Base-by-base conservation (phyloP, 2,797 vertebrate genomes). In the Clarias fuscus region DNA sequence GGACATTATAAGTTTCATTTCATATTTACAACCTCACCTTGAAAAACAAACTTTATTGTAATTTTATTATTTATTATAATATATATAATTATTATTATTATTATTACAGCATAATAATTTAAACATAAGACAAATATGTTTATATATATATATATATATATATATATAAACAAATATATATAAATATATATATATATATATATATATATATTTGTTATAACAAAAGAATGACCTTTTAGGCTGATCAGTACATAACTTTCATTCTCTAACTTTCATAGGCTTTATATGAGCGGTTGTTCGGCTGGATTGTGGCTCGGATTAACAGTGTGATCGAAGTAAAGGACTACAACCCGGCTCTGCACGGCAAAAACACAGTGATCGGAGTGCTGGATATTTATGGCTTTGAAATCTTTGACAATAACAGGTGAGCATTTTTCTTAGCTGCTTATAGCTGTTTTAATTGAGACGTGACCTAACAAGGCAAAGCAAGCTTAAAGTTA, bases 311-410 rank as follows among this genome's bases (percentile, higher is more conserved):
- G 2, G 88, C 88, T 14, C 96, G 94, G 30, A 97, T 98, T 93
- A 99, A 99, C 71, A 4, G 43, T 0, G 86, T 97, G 86, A 99
- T 99, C 1, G 96, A 96, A 17, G 92, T 97, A 6, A 96, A 94
- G 20, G 88, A 92, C 91, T 97, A 98, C 18, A 94, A 98, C 75
- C 95, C 96, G 0, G 92, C 95, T 43, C 93, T 95, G 7, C 96
- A 98, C 0, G 98, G 98, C 88, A 98, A 98, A 91, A 97, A 97
- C 92, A 99, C 97, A 0, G 97, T 98, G 65, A 99, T 99, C 0
- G 97, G 97, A 0, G 98, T 99, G 85, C 93, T 98, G 88, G 98
- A 99, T 84, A 99, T 99, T 91, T 99, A 99, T 0, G 97, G 98
- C 88, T 99, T 99, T 1, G 98, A 99, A 94, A 97, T 99, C 91